These are phyloP conservation scores for Pterophyllum scalare DNA, from an alignment of 2,113 vertebrate species.

Conservation along the genomic window DNA sequence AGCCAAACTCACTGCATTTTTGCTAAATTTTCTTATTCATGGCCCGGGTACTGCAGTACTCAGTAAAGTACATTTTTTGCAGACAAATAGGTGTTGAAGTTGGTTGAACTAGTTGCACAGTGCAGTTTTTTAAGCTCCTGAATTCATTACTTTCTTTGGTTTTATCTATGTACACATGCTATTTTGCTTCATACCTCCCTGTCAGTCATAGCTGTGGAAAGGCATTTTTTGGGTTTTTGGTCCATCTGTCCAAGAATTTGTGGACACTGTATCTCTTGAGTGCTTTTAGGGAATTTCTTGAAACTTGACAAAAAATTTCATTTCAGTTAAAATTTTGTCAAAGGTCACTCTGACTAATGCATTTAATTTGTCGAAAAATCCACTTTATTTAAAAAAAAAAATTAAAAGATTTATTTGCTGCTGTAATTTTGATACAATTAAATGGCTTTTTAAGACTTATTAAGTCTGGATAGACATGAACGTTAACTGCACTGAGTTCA, in stretches of 20 bases:
- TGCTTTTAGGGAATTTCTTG: background rate
- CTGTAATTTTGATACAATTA: background rate
- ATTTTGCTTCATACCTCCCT: background rate
- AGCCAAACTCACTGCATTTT: constrained; percentile 11
- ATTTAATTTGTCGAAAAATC: background rate
- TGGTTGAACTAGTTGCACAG: background rate
- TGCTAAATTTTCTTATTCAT: background rate
- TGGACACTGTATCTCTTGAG: background rate
- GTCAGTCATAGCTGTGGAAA: background rate
- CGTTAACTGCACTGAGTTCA: background rate
- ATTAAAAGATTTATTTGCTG: background rate
- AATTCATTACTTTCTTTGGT: background rate
- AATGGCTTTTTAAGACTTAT: background rate
- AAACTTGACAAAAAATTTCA: background rate
- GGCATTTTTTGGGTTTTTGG: background rate
- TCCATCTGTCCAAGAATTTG: background rate
- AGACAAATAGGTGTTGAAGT: background rate
- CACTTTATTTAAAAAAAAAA: background rate
- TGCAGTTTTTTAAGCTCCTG: background rate
- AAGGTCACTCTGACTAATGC: background rate
- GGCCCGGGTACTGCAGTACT: background rate
- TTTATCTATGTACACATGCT: background rate
- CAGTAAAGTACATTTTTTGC: background rate
- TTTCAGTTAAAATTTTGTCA: background rate
- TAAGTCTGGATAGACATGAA: background rate